These are phyloP conservation scores for Carcina quercana DNA, from an alignment of 2,888 invertebrate species.

Conservation along the genomic window DNA sequence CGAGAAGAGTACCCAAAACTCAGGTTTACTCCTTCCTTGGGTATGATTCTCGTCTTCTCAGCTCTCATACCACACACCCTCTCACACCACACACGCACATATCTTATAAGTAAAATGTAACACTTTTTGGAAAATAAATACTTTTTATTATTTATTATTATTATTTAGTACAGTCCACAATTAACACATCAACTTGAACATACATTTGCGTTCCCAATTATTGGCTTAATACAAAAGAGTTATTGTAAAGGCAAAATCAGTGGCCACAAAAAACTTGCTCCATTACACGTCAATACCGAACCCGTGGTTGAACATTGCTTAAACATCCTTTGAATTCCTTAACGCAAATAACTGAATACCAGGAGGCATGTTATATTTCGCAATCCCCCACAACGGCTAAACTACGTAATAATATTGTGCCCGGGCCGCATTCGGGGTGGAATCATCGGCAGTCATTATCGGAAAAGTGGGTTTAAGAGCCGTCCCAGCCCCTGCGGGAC, in stretches of 20 bases:
- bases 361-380: conserved; percentile 53
- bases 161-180: too few species aligned
- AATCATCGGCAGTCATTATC: conserved; percentile 74
- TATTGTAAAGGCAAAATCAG: conserved; percentile 1
- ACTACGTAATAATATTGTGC: conserved; percentile 70
- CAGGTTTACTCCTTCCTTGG: too few species aligned
- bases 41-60: too few species aligned
- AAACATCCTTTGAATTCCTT: conserved; percentile 32
- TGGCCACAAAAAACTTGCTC: conserved; percentile 1
- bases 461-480: conserved; percentile 70
- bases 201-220: too few species aligned
- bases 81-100: too few species aligned
- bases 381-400: conserved; percentile 58
- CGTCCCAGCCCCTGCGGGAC: conserved; percentile 62
- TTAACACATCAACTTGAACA: too few species aligned
- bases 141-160: too few species aligned
- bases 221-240: too few species aligned
- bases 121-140: too few species aligned
- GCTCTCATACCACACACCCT: too few species aligned
- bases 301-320: conserved; percentile 8
- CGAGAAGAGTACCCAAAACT: too few species aligned
- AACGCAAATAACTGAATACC: conserved; percentile 52
- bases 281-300: conserved; percentile 4
- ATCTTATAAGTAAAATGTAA: too few species aligned
- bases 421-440: conserved; percentile 55